Base-by-base conservation (phyloP, 1,140 invertebrate species). In the Harpegnathos saltator region DNA sequence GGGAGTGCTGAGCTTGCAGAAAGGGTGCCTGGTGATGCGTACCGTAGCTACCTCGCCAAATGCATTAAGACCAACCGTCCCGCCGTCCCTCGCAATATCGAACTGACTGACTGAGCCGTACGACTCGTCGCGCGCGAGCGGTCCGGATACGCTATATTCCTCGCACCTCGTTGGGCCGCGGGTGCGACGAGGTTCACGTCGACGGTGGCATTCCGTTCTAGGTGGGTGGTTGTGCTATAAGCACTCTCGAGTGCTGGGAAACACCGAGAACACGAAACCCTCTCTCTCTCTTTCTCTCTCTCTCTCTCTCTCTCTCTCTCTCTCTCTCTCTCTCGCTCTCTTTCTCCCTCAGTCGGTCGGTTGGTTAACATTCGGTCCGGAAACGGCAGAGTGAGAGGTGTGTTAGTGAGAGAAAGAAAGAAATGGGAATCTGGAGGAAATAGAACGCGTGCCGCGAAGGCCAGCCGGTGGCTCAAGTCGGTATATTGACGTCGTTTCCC, bases 11-110 rank as follows among this genome's bases (percentile, higher is more conserved):
- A 94, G 93, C 91, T 93, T 93, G 94, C 93, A 90, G 90, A 94
- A 94, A 94, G 94, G 93, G 94, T 94, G 93, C 86, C 90, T 92
- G 91, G 91, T 94, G 93, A 94, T 94, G 94, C 94, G 93, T 94
- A 91, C 89, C 88, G 71, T 87, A 89, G 91, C 92, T 92, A 91
- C 91, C 90, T 91, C 89, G 89, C 90, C 92, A 94, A 94, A 94
- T 94, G 93, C 93, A 94, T 94, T 94, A 93, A 94, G 92, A 92
- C 89, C 91, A 44, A 86, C 86, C 91, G 86, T 89, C 87, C 65
- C 83, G 38, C 80, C 84, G 58, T 81, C 80, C 82, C 74, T 81
- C 71, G 86, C 88, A 90, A 91, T 92, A 92, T 92, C 86, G 91
- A 91, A 91, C 90, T 91, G 85, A 91, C 90, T 91, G 85, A 86